These are phyloP conservation scores for Gobio gobio DNA, from an alignment of 2,113 vertebrate genomes.

Conservation along the genomic window DNA sequence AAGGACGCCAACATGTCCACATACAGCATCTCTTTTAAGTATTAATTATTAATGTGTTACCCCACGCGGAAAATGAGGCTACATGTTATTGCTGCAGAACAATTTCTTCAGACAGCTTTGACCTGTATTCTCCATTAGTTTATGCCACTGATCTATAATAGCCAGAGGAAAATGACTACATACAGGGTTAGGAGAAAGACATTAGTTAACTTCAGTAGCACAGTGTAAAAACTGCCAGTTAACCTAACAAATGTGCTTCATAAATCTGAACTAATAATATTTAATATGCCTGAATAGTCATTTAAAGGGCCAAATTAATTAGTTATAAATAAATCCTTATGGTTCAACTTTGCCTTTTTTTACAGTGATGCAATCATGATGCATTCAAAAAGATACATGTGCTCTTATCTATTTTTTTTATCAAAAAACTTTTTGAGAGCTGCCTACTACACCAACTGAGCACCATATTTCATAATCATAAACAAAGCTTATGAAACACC, in stretches of 20 bases:
- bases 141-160: background rate
- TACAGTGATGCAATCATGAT: background rate
- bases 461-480: background rate
- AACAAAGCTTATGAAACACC: slow-evolving; percentile 27
- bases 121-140: background rate
- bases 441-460: background rate
- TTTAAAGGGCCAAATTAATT: background rate
- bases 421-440: slow-evolving; percentile 9
- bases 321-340: background rate
- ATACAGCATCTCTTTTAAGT: background rate
- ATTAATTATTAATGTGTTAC: slow-evolving; percentile 35
- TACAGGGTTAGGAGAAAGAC: background rate
- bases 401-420: background rate
- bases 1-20: background rate
- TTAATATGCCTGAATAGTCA: background rate
- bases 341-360: background rate
- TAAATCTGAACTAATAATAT: background rate
- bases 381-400: background rate
- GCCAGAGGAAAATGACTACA: slow-evolving; percentile 1
- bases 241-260: background rate
- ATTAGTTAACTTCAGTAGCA: background rate
- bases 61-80: background rate
- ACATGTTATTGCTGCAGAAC: background rate
- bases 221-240: background rate
- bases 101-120: slow-evolving; percentile 1